Conservation (phyloP, 2,797 vertebrate species). For the Galagoides demidoff region DNA sequence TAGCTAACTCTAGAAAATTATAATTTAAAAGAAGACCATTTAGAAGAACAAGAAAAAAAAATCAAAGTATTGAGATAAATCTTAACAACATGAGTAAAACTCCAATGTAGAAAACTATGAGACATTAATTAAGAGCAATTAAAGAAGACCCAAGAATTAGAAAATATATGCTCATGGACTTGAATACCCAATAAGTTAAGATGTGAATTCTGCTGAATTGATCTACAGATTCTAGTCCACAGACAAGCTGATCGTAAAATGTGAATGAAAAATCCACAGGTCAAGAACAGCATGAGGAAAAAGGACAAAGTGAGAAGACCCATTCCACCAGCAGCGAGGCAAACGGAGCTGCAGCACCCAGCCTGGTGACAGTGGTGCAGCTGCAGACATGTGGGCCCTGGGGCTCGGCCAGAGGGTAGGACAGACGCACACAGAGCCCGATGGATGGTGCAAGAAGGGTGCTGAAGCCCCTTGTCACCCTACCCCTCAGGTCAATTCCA, state of each 20-base stretch:
- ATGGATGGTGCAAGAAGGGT: too few species aligned
- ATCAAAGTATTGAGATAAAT: background rate
- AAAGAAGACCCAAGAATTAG: background rate
- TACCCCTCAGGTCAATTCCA: background rate
- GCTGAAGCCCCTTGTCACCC: background rate
- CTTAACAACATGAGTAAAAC: background rate
- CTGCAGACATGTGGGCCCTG: accelerated
- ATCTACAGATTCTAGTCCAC: background rate
- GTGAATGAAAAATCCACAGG: background rate
- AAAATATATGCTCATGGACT: background rate
- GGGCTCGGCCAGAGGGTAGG: background rate
- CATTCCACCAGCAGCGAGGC: background rate
- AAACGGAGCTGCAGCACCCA: background rate
- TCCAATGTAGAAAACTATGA: background rate
- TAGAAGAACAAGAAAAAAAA: background rate
- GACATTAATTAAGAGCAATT: background rate
- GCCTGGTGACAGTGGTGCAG: accelerated
- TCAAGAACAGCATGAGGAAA: background rate
- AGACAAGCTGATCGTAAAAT: background rate
- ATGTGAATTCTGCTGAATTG: background rate
- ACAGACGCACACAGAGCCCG: background rate
- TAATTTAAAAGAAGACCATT: background rate
- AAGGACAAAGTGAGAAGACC: background rate
- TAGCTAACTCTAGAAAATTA: background rate
- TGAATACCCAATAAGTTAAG: background rate